Base-by-base conservation (phyloP, 2,888 invertebrate genomes). In the Agonopterix alstromeriana region DNA sequence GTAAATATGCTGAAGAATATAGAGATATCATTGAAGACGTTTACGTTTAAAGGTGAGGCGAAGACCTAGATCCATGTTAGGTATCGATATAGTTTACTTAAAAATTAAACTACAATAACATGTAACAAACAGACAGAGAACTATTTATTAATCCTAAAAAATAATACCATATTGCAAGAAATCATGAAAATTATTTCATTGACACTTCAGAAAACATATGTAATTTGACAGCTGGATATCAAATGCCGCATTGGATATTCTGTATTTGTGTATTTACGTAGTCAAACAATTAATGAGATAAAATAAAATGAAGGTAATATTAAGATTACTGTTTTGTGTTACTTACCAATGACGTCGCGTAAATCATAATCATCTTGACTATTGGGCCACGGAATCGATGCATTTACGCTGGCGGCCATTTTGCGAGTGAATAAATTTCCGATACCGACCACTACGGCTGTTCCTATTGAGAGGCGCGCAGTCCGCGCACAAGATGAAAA, bases 291-390 rank as follows among this genome's bases (percentile, higher is more conserved):
- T 12, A 12, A 10, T 11, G 8, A 36, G 12, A 45, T 27, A 27
- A 27, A 27, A 27, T 27, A 27, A 5, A 27, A 27, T 27, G 27
- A 27, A 27, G 5, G 27, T 27, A 5, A 27, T 27, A 27, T 27
- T 27, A 27, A 27, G 27, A 27, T 27, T 27, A 27, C 7, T 5
- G 27, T 27, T 27, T 38, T n/a, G 38, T 38, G 3, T 5, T 54
- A 91, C 92, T 90, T 87, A 95, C 97, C 97, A 73, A 98, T 98
- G 69, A 98, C 95, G 89, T 98, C 97, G 64, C 94, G 93, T 67
- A 98, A 87, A 85, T 97, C 97, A 86, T 98, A 98, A 82, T 96
- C 96, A 74, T 96, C 95, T 84, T 95, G 94, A 72, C 92, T 93
- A 89, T 97, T 97, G 57, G 97, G 94, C 98, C 98, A 98, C 58